phyloP scores from a whole-genome alignment of 1,140 invertebrate species.

The Ctenoplectra terminalis region DNA sequence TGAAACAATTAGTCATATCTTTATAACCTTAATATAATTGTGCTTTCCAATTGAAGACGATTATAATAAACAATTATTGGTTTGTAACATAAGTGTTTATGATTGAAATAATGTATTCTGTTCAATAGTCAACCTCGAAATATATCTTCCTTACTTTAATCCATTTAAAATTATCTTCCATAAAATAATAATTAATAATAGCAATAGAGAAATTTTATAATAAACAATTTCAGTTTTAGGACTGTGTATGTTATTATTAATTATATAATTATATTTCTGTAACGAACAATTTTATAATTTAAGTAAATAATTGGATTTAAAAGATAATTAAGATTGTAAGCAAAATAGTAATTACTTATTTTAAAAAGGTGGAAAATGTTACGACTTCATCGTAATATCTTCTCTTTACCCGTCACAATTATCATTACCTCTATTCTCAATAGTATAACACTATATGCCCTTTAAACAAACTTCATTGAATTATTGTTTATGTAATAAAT shows the following conservation, averaged over 20 bases:
- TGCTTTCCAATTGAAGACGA: conserved; percentile 64
- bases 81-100: conserved; percentile 64
- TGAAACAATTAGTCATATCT: conserved; percentile 73
- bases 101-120: conserved; percentile 29
- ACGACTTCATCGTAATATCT: neutral
- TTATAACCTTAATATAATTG: conserved; percentile 72
- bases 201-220: neutral
- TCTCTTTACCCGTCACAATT: neutral
- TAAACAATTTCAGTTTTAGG: neutral
- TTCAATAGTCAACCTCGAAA: conserved; percentile 15
- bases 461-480: neutral
- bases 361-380: conserved; percentile 17
- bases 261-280: neutral
- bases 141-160: neutral
- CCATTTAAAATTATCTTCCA: neutral
- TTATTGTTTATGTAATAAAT: neutral
- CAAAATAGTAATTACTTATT: neutral
- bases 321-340: neutral
- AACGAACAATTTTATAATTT: neutral
- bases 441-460: neutral
- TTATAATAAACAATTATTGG: conserved; percentile 72
- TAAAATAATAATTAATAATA: neutral
- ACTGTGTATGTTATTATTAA: neutral
- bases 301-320: neutral
- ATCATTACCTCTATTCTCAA: neutral